phyloP scores from a whole-genome alignment of 2,113 vertebrate species.

The Etheostoma cragini region DNA sequence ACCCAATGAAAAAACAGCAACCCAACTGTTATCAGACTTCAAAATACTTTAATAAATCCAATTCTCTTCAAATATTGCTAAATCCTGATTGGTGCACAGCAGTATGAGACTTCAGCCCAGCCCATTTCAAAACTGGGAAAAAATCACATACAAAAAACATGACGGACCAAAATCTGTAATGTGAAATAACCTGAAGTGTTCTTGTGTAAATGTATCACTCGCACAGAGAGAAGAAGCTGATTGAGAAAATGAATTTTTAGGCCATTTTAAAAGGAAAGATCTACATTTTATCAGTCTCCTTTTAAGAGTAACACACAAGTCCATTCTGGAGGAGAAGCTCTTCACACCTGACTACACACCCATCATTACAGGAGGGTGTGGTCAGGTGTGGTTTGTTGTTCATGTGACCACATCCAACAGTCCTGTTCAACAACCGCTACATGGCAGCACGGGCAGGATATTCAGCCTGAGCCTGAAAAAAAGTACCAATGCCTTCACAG shows the following conservation, averaged over 20 bases:
- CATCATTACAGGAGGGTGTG: slow-evolving; percentile 12
- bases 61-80: too few species aligned
- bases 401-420: background rate
- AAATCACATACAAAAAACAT: background rate
- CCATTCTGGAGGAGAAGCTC: background rate
- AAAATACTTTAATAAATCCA: too few species aligned
- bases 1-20: background rate
- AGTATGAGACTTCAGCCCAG: too few species aligned
- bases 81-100: background rate
- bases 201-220: too few species aligned
- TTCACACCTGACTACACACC: slow-evolving; percentile 1
- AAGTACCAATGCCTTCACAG: too few species aligned
- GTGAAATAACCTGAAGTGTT: background rate
- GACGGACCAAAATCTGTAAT: background rate
- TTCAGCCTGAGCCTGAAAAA: background rate
- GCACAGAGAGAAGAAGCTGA: too few species aligned
- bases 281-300: too few species aligned
- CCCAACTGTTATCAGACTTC: background rate
- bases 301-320: background rate
- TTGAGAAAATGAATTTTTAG: background rate
- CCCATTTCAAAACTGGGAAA: background rate
- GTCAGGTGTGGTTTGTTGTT: background rate
- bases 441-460: too few species aligned
- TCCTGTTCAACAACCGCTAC: background rate
- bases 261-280: background rate